Percentiles rank a stretch among this genome's conserved stretches.
These are phyloP conservation scores for Protobothrops mucrosquamatus DNA, from an alignment of 2,113 vertebrate genomes.

Conservation along the genomic window DNA sequence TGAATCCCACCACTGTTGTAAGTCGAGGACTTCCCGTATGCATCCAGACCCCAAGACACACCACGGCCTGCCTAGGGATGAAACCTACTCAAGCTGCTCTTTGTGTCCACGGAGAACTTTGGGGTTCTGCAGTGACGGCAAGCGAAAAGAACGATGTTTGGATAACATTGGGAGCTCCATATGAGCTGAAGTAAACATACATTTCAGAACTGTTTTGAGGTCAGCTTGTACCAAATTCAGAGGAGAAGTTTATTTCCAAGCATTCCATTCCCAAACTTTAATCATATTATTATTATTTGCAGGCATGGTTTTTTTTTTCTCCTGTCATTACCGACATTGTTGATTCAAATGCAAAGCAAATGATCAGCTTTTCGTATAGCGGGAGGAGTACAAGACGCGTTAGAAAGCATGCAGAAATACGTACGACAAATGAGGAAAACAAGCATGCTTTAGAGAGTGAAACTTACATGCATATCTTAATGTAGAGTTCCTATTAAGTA, in stretches of 20 bases:
- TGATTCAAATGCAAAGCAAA: neutral
- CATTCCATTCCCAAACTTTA: neutral
- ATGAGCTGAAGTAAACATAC: neutral
- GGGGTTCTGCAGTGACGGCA: too few relatives aligned
- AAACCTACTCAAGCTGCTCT: neutral
- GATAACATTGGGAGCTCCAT: neutral
- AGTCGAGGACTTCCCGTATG: neutral
- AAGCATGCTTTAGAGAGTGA: neutral
- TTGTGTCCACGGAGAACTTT: neutral
- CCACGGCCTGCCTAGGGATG: neutral
- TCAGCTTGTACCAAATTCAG: neutral
- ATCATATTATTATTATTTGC: neutral
- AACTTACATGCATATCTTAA: neutral
- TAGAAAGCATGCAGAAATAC: conserved; percentile 30
- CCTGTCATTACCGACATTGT: neutral
- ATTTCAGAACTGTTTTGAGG: neutral
- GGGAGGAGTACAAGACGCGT: neutral
- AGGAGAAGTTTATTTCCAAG: neutral
- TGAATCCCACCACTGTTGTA: too few relatives aligned
- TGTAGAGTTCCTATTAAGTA: neutral
- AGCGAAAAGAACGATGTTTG: neutral
- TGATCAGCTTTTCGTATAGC: neutral
- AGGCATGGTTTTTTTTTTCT: neutral
- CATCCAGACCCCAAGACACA: neutral
- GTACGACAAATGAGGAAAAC: conserved; percentile 21